Evolutionary conservation across 2,888 invertebrate species (phyloP), one percentile per base, ranked within the genome.

Genomic region (Enoplolaimus lenunculus): DNA sequence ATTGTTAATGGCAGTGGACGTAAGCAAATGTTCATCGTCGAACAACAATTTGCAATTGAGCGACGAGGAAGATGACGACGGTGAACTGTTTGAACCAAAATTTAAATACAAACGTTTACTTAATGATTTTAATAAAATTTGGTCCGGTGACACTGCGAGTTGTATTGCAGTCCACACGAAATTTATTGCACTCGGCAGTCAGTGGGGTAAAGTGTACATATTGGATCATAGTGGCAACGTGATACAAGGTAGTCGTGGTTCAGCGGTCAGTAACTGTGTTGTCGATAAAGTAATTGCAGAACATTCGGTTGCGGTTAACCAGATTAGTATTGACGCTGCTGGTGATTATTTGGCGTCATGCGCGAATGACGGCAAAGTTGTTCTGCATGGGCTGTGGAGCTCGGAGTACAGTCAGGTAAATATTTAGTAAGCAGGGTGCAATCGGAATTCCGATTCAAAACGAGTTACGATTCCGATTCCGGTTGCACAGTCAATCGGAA

Each of bases 271-370:
- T n/a, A n/a, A n/a, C n/a, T n/a, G n/a, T n/a, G 34, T 69, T 13
- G n/a, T 28, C 3, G 7, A 34, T n/a, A 69, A 70, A 21, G 62
- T 30, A 2, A 45, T 70, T n/a, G 28, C 21, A 7, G 64, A 68
- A 82, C 94, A 95, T 78, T 87, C 90, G 0, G 89, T 93, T 0
- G 89, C 93, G 13, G 92, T 98, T 0, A 94, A 95, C 83, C 90
- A 90, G 79, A 91, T 98, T 75, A 91, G 92, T 64, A 90, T 98
- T 73, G 97, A 98, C 81, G 83, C 86, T 31, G 90, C 89, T 77
- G 97, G 94, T n/a, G 93, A 94, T 81, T 90, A 89, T 80, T 87
- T 97, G 33, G 93, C 91, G 59, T 83, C 83, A 75, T 84, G 84
- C 73, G 82, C 83, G 7, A 83, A 83, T 77, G 84, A 84, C 77